Evolutionary conservation across 2,113 vertebrate species (phyloP), one percentile per base, ranked within the genome.

Genomic region (Scopus umbretta): DNA sequence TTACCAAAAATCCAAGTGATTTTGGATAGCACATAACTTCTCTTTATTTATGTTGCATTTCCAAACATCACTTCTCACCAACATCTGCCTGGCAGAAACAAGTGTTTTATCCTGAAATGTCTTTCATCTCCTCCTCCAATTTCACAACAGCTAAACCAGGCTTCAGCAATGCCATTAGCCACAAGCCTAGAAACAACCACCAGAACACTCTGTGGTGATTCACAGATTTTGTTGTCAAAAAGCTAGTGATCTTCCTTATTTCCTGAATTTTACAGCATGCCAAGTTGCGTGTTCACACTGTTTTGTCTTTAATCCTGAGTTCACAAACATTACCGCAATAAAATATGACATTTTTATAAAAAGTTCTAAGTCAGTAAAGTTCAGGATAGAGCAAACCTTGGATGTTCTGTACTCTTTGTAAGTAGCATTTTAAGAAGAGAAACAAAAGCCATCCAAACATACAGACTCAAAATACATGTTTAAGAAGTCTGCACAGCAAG

Each of bases 331-430:
- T 94, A 47, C 84, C 40, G 10, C 63, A 32, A 49, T 70, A 73
- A 95, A 95, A 94, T 36, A 19, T 78, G 94, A 88, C 52, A 52
- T 84, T 72, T 93, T 65, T 75, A 38, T 56, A 56, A 84, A 94
- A 89, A 80, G 34, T 83, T 71, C 27, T 9, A 7, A 58, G 52
- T 32, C 2, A 1, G 79, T 61, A 4, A 83, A n/a, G 58, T 70
- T 90, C 66, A 68, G 65, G 52, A 32, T 2, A 19, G 65, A 80
- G 29, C 29, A 92, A 68, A 66, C 5, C 58, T 93, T 36, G 79
- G 56, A 56, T 67, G 58, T 55, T 79, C 55, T 80, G 12, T 62
- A 90, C 56, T 45, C 66, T 78, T 63, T 65, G 42, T 79, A 71
- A 81, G 73, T 17, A 70, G 16, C 13, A 3, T 71, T 92, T 86